Conservation (phyloP, 2,113 vertebrate species). For the Scatophagus argus region DNA sequence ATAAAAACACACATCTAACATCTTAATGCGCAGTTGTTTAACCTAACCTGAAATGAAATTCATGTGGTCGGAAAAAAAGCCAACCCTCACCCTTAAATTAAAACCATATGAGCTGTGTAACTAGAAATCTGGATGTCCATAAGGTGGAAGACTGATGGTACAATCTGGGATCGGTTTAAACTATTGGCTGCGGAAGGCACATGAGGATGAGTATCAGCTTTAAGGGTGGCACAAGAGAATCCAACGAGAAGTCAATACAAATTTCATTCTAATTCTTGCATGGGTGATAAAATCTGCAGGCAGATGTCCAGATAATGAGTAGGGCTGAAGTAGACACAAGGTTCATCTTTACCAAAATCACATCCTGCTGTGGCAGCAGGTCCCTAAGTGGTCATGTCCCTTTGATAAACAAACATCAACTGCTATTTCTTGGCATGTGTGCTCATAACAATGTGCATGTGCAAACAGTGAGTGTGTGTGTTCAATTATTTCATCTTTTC, state of each 20-base stretch:
- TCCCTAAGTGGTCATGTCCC: constrained; percentile 32
- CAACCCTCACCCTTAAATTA: background rate
- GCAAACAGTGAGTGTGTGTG: constrained; percentile 5
- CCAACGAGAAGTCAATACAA: constrained; percentile 28
- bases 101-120: background rate
- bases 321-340: constrained; percentile 6
- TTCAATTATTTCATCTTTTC: constrained; percentile 20
- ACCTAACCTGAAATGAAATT: constrained; percentile 4
- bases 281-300: constrained; percentile 20
- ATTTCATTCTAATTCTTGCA: constrained; percentile 39
- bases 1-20: background rate
- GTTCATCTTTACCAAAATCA: constrained; percentile 13
- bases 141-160: constrained; percentile 52
- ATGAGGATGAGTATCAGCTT: constrained; percentile 64
- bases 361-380: constrained; percentile 20
- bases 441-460: constrained; percentile 37
- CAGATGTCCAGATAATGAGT: constrained; percentile 25
- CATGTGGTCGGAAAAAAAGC: background rate
- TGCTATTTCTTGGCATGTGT: constrained; percentile 31
- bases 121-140: background rate
- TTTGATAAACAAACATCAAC: constrained; percentile 38
- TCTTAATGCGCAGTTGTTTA: background rate
- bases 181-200: constrained; percentile 71
- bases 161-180: constrained; percentile 54
- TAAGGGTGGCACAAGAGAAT: constrained; percentile 45